Evolutionary conservation across 2,113 vertebrate species (phyloP), one percentile per base, ranked within the genome.

Genomic region (Plotosus lineatus): DNA sequence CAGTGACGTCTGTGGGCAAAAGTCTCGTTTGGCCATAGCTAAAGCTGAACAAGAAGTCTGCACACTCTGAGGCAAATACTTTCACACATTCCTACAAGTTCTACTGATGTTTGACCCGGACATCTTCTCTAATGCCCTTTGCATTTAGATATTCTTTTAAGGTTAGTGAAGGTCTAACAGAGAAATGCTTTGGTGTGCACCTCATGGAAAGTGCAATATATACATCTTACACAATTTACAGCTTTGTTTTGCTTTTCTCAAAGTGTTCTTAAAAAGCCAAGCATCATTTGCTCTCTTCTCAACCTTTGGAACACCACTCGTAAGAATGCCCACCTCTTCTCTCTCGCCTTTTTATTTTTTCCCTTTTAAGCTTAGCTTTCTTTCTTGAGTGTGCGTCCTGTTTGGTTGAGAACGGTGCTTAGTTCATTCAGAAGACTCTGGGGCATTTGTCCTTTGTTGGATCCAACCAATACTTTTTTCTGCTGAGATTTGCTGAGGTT

Each of bases 371-470:
- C 46, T 77, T 87, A 89, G 78, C 88, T 86, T 82, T 94, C 87
- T 75, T 85, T 89, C 31, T 88, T 88, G 60, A 89, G 69, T 0
- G 36, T 80, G 86, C 92, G 90, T 1, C 89, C 93, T 1, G 87
- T 95, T 84, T 94, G 95, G 63, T 87, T 94, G 36, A 99, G 91
- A 80, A 98, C 96, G 0, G 89, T 90, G 77, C 84, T 97, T 3
- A 99, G 93, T 84, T 98, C 98, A 28, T 90, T 91, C 65, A 99
- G 92, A 66, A 99, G 92, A 79, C 88, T 93, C 15, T 94, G 85
- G 0, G 95, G 96, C 85, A 98, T 85, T 74, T 87, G 1, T 19
- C 55, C 66, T 88, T 88, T 46, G 28, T 19, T 78, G 51, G 26
- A 68, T 3, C 85, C 85, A 15, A 74, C 15, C 7, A 11, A 6